Conservation (phyloP, 2,113 vertebrate genomes). For the Ranitomeya imitator region DNA sequence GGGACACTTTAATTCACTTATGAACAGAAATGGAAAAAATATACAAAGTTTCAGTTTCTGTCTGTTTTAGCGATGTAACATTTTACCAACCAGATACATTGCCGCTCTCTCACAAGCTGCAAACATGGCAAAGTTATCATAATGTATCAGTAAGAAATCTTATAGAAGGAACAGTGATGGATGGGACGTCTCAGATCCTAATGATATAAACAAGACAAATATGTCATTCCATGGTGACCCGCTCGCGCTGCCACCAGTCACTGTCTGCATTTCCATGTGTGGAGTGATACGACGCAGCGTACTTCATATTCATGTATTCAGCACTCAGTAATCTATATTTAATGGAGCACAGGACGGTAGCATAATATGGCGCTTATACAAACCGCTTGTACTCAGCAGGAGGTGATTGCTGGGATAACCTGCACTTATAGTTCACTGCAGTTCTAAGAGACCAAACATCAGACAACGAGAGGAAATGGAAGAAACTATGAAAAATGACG, state of each 20-base stretch:
- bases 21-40: neutral
- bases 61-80: neutral
- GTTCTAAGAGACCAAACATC: conserved; percentile 75
- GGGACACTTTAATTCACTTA: neutral
- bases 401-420: conserved; percentile 79
- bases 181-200: conserved; percentile 56
- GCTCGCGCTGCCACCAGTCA: conserved; percentile 65
- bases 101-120: neutral
- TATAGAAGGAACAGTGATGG: conserved; percentile 6
- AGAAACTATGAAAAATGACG: neutral
- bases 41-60: neutral
- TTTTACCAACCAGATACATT: conserved; percentile 25
- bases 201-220: conserved; percentile 78
- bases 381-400: conserved; percentile 74
- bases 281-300: conserved; percentile 69
- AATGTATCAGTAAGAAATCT: neutral
- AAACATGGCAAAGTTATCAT: neutral
- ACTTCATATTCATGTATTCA: conserved; percentile 84
- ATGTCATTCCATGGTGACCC: conserved; percentile 76
- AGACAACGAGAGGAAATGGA: conserved; percentile 61
- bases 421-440: conserved; percentile 82
- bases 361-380: conserved; percentile 79
- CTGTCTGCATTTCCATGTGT: conserved; percentile 77
- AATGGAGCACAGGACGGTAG: conserved; percentile 80
- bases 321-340: conserved; percentile 82